A percentile compares a stretch with the other conserved stretches of the same genome.
phyloP scores from a whole-genome alignment of 2,888 invertebrate species.

The Schizotus pectinicornis region DNA sequence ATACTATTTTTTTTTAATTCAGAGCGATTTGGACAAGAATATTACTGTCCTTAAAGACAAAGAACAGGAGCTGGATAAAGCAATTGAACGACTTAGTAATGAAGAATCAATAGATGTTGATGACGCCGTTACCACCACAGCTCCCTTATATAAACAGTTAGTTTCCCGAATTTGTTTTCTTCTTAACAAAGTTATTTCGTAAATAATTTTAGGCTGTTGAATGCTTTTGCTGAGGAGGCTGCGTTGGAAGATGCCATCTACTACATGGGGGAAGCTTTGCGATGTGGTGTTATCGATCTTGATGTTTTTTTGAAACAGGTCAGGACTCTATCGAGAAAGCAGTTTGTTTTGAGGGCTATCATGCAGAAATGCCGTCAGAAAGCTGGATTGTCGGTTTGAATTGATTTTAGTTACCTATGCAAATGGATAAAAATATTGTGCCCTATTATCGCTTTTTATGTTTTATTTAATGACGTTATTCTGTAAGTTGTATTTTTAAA shows the following conservation, averaged over 20 bases:
- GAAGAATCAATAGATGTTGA: constrained; percentile 90
- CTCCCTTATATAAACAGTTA: constrained; percentile 94
- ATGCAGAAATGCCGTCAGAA: constrained; percentile 98
- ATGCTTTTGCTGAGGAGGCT: constrained; percentile 96
- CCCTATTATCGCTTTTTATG: not conserved
- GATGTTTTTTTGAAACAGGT: constrained; percentile 98
- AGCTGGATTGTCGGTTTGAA: constrained; percentile 79
- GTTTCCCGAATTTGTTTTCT: constrained; percentile 5
- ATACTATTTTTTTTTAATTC: constrained; percentile 37
- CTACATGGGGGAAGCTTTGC: constrained; percentile 93
- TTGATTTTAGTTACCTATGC: not conserved
- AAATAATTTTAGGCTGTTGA: constrained; percentile 72
- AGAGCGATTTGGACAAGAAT: constrained; percentile 84
- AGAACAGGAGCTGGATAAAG: constrained; percentile 83
- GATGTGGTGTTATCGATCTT: constrained; percentile 91
- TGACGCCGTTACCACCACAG: constrained; percentile 95
- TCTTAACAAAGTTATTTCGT: constrained; percentile 2
- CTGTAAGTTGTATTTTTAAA: constrained; percentile 6
- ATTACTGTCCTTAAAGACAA: constrained; percentile 84
- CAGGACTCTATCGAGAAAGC: constrained; percentile 90
- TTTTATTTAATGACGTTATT: constrained; percentile 1
- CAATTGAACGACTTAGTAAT: constrained; percentile 76
- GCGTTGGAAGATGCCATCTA: constrained; percentile 98
- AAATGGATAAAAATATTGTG: not conserved
- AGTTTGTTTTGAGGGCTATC: constrained; percentile 93